Base-by-base conservation (phyloP, 1,140 invertebrate species). In the Gryon sp. region DNA sequence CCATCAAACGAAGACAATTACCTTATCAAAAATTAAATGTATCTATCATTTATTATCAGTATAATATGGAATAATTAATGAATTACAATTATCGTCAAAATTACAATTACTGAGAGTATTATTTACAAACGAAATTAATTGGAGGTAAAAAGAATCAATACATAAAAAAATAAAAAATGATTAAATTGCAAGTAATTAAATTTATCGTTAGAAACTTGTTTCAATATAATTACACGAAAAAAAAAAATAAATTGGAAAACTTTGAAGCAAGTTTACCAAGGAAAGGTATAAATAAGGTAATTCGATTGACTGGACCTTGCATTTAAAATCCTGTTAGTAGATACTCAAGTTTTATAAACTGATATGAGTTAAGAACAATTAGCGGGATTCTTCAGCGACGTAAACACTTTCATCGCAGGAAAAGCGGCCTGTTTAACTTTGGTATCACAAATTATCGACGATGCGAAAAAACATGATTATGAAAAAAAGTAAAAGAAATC, bases 361-460 rank as follows among this genome's bases (percentile, higher is more conserved):
- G 68, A 48, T 48, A 63, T 52, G 38, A 36, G 22, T 48, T 63
- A 63, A 46, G 34, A 63, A 72, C 59, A 72, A 62, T 72, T 72
- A 55, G 32, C 24, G 12, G 18, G 40, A 50, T 63, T 72, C 57
- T 11, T 50, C 9, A 11, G n/a, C 4, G n/a, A 22, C 30, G 15
- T 40, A 63, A 57, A 72, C 34, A 72, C 68, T 72, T 72, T 72
- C 68, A 48, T 63, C 26, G 32, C 12, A 22, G 50, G 18, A 72
- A 72, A 72, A 72, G 68, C 15, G 18, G 20, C 15, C 8, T 40
- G 34, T 16, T 32, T 41, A 41, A 63, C 50, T 62, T 73, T 43
- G 46, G 28, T 62, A 32, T 38, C 48, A 46, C 40, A 62, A 55
- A 70, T 60, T 53, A 60, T 70, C 48, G 11, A 8, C 16, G 14